These are phyloP conservation scores for Cepphus grylle DNA, from an alignment of 2,113 vertebrate genomes.

Conservation along the genomic window DNA sequence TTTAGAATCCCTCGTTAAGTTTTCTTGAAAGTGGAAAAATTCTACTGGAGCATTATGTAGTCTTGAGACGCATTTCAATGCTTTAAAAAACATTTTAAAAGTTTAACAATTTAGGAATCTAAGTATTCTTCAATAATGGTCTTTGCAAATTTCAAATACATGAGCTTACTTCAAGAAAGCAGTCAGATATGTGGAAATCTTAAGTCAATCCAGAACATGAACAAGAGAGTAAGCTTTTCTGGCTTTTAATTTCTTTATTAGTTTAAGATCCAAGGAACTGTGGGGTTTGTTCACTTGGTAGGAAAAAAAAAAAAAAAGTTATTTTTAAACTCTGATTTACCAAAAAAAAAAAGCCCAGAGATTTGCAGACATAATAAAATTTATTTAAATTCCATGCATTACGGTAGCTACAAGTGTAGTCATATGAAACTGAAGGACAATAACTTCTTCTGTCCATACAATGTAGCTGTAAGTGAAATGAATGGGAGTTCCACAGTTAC, in stretches of 20 bases:
- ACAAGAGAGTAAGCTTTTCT: conserved; percentile 23
- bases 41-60: not conserved
- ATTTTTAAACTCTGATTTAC: conserved; percentile 32
- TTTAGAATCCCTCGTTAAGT: not conserved
- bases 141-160: conserved; percentile 24
- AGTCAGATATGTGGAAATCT: not conserved
- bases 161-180: conserved; percentile 1
- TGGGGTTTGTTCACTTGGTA: conserved; percentile 12
- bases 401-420: conserved; percentile 71
- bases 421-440: conserved; percentile 71
- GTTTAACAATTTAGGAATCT: not conserved
- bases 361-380: conserved; percentile 76
- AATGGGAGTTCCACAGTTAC: conserved; percentile 70
- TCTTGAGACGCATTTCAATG: not conserved
- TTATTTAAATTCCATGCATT: conserved; percentile 79
- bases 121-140: not conserved
- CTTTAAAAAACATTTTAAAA: not conserved
- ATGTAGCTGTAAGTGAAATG: conserved; percentile 70
- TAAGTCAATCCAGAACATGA: conserved; percentile 19
- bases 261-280: conserved; percentile 48
- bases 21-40: conserved; percentile 1
- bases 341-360: conserved; percentile 74
- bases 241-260: conserved; percentile 32
- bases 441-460: conserved; percentile 69
- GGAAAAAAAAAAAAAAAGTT: not conserved